Conservation (phyloP, 2,888 invertebrate species). For the Chesias legatella region DNA sequence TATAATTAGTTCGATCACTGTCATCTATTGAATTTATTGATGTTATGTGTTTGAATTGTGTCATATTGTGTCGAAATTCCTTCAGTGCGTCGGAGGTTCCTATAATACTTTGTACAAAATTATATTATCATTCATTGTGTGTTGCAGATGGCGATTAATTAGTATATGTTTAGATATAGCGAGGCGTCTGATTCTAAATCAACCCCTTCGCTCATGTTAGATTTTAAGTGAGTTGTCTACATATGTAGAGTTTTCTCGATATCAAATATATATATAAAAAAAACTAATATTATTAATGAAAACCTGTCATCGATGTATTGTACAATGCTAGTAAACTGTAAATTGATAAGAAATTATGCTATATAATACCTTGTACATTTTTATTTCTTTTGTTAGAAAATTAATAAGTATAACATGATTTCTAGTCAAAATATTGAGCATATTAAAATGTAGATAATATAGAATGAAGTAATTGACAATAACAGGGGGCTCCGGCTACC, state of each 20-base stretch:
- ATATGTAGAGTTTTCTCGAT: constrained; percentile 48
- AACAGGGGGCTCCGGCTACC: constrained; percentile 66
- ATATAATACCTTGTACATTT: constrained; percentile 70
- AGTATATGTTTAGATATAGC: constrained; percentile 29
- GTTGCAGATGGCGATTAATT: constrained; percentile 23
- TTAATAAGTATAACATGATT: constrained; percentile 77
- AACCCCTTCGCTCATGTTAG: constrained; percentile 39
- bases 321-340: constrained; percentile 74
- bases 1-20: constrained; percentile 45
- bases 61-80: constrained; percentile 40
- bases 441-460: constrained; percentile 76
- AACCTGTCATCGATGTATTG: constrained; percentile 72
- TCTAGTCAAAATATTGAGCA: constrained; percentile 81
- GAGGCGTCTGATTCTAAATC: constrained; percentile 55
- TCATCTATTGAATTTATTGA: constrained; percentile 37
- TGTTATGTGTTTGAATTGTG: constrained; percentile 36
- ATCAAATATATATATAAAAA: constrained; percentile 38
- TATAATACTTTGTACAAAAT: constrained; percentile 41
- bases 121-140: constrained; percentile 25
- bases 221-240: constrained; percentile 43
- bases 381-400: constrained; percentile 74
- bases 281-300: constrained; percentile 36
- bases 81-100: constrained; percentile 51
- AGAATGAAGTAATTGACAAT: constrained; percentile 77
- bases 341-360: constrained; percentile 73